These are phyloP conservation scores for Rutpela maculata DNA, from an alignment of 2,888 invertebrate genomes.

Conservation along the genomic window DNA sequence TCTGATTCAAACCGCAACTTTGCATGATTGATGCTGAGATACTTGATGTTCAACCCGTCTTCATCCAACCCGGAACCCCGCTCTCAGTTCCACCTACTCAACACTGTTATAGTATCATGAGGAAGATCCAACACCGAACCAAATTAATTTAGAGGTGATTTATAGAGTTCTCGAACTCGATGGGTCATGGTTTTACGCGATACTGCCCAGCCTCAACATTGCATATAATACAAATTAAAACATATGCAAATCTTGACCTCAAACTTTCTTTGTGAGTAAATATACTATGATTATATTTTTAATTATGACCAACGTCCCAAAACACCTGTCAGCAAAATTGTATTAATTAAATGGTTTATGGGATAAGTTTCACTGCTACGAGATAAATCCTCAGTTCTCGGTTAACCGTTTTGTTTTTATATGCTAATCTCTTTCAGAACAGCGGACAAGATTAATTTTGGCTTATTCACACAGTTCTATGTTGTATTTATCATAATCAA, in stretches of 20 bases:
- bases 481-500: no score
- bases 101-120: conserved; percentile 45
- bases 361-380: not conserved
- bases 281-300: conserved; percentile 4
- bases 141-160: conserved; percentile 59
- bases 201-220: conserved; percentile 23
- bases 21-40: conserved; percentile 35
- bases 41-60: conserved; percentile 32
- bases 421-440: no score
- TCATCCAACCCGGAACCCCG: conserved; percentile 35
- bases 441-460: no score
- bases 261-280: conserved; percentile 7
- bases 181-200: conserved; percentile 42
- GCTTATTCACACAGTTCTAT: no score
- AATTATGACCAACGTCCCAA: conserved; percentile 1
- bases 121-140: conserved; percentile 47
- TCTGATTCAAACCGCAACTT: not conserved
- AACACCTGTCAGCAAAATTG: not conserved
- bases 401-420: no score
- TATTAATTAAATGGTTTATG: not conserved
- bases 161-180: conserved; percentile 52
- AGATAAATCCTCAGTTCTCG: not conserved
- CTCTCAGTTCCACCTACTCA: conserved; percentile 32
- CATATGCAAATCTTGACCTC: conserved; percentile 32
- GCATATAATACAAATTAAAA: conserved; percentile 29